A percentile compares a stretch with the other conserved stretches of the same genome.
phyloP scores from a whole-genome alignment of 2,113 vertebrate genomes.

The Eudyptes chrysolophus region DNA sequence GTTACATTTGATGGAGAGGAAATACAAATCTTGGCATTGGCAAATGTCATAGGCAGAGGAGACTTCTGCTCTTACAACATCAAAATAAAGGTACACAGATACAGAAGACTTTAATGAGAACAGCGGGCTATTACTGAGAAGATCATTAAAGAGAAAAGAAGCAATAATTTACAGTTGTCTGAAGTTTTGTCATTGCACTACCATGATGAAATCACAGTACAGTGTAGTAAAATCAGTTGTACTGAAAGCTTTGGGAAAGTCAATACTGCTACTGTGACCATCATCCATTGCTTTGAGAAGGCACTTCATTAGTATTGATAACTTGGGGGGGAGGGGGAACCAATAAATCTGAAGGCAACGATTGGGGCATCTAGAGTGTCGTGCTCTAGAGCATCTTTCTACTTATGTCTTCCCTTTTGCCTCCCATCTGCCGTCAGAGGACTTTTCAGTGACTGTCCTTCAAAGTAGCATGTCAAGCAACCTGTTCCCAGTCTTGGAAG shows the following conservation, averaged over 20 bases:
- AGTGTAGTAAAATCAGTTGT: background rate
- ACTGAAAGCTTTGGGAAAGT: background rate
- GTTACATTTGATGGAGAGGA: background rate
- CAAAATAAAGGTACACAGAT: background rate
- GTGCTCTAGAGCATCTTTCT: background rate
- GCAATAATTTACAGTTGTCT: background rate
- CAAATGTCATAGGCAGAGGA: background rate
- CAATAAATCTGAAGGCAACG: background rate
- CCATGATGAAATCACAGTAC: background rate
- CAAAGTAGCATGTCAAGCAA: background rate
- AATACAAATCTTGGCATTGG: background rate
- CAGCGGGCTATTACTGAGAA: background rate
- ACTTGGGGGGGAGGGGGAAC: background rate
- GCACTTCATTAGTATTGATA: background rate
- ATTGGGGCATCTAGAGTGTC: background rate
- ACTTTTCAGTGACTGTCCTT: background rate
- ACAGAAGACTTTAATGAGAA: background rate
- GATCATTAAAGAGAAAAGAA: background rate
- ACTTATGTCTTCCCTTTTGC: background rate
- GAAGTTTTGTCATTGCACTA: background rate
- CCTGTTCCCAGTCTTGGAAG: background rate
- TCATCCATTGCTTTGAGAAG: background rate
- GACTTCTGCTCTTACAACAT: background rate
- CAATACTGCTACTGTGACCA: background rate
- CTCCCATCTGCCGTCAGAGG: background rate